Evolutionary conservation across 2,113 vertebrate species (phyloP).

Genomic region (Takifugu bimaculatus): DNA sequence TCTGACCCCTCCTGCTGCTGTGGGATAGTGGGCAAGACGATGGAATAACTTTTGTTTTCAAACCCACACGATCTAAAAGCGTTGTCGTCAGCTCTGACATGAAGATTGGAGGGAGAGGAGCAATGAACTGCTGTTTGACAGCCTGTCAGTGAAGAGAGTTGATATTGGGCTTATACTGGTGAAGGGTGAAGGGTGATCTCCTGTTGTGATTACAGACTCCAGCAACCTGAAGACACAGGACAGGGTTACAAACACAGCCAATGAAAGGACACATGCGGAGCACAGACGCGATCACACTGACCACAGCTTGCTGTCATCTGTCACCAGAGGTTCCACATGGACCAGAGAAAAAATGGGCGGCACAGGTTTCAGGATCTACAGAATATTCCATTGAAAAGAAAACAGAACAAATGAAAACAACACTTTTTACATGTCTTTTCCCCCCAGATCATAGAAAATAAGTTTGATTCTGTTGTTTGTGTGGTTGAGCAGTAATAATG

Average conservation of each 20-base stretch:
- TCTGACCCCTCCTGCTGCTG: background rate
- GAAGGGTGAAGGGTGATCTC: background rate
- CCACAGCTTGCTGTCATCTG: conserved; percentile 35
- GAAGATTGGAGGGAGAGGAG: background rate
- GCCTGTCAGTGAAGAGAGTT: background rate
- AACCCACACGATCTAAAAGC: conserved; percentile 26
- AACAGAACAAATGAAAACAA: background rate
- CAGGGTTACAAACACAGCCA: background rate
- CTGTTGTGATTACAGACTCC: too few relatives aligned
- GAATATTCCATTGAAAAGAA: background rate
- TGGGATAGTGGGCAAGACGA: background rate
- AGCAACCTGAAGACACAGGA: conserved; percentile 42
- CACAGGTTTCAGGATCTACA: conserved; percentile 36
- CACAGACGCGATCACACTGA: conserved; percentile 26
- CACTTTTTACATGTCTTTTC: too few relatives aligned
- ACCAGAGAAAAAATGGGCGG: background rate
- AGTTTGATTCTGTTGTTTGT: too few relatives aligned
- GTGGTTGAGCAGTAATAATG: too few relatives aligned
- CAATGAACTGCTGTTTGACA: conserved; percentile 2
- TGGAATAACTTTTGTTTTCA: conserved; percentile 53
- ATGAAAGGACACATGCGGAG: background rate
- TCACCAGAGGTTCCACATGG: conserved; percentile 7
- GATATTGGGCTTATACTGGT: conserved; percentile 14
- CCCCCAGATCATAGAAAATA: too few relatives aligned
- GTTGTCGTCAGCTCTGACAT: background rate